phyloP scores from a whole-genome alignment of 2,113 vertebrate genomes.

The Ochotona curzoniae region DNA sequence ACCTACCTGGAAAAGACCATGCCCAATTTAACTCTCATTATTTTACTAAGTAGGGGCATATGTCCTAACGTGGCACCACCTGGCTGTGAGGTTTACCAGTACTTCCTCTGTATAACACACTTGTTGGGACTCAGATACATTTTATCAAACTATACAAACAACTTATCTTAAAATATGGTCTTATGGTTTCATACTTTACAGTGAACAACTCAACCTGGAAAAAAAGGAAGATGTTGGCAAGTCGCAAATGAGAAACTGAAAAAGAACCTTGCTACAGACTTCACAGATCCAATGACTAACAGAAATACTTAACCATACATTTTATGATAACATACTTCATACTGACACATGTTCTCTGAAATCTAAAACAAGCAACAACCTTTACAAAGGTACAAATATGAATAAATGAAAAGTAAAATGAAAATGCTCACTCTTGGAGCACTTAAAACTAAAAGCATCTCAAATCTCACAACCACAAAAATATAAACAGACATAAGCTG shows the following conservation, averaged over 20 bases:
- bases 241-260: not conserved
- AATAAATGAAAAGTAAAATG: slow-evolving; percentile 11
- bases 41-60: not conserved
- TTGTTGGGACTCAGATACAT: slow-evolving; percentile 71
- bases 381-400: not conserved
- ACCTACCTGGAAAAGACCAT: not conserved
- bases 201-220: slow-evolving; percentile 47
- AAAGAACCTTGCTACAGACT: not conserved
- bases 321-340: not conserved
- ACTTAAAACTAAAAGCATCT: not conserved
- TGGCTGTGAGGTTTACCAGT: not conserved
- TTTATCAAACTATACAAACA: slow-evolving; percentile 53
- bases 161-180: slow-evolving; percentile 55
- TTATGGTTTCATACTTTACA: slow-evolving; percentile 52
- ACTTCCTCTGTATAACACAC: not conserved
- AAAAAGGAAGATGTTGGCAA: slow-evolving; percentile 7
- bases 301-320: not conserved
- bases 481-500: not conserved
- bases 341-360: not conserved
- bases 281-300: not conserved
- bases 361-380: slow-evolving; percentile 17
- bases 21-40: slow-evolving; percentile 26
- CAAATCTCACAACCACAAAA: not conserved
- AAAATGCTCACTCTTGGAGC: not conserved
- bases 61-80: not conserved